Evolutionary conservation across 2,113 vertebrate species (phyloP).

Genomic region (Sterna hirundo): DNA sequence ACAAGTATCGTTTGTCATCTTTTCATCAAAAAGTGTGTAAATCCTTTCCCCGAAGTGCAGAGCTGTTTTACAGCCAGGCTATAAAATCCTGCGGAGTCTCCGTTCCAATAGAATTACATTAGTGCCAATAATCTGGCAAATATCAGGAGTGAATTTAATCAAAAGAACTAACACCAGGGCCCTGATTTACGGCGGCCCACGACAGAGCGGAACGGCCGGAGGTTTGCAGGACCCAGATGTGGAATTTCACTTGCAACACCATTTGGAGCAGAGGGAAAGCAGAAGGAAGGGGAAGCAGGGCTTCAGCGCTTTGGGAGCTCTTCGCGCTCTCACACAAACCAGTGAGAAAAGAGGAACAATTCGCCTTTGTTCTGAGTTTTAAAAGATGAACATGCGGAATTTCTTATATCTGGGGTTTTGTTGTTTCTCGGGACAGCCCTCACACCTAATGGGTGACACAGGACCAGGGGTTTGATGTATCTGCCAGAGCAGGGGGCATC

Average conservation of each 20-base stretch:
- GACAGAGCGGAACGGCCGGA: background rate
- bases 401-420: background rate
- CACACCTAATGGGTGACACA: fast-evolving
- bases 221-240: constrained; percentile 63
- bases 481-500: background rate
- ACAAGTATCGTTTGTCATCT: constrained; percentile 71
- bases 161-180: constrained; percentile 61
- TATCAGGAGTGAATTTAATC: constrained; percentile 75
- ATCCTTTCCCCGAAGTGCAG: constrained; percentile 53
- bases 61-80: constrained; percentile 56
- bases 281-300: background rate
- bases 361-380: background rate
- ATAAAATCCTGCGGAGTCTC: constrained; percentile 22
- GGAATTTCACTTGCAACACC: constrained; percentile 41
- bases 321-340: background rate
- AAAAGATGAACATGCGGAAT: background rate
- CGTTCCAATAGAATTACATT: constrained; percentile 69
- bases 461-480: fast-evolving
- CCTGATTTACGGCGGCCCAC: constrained; percentile 32
- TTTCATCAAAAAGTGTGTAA: constrained; percentile 52
- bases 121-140: constrained; percentile 73
- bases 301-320: background rate
- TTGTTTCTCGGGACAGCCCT: fast-evolving
- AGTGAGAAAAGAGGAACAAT: background rate
- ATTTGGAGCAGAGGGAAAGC: constrained; percentile 14